A percentile compares a stretch with the other conserved stretches of the same genome.
Evolutionary conservation across 2,797 vertebrate genomes (phyloP).

Genomic region (Fistularia commersonii): DNA sequence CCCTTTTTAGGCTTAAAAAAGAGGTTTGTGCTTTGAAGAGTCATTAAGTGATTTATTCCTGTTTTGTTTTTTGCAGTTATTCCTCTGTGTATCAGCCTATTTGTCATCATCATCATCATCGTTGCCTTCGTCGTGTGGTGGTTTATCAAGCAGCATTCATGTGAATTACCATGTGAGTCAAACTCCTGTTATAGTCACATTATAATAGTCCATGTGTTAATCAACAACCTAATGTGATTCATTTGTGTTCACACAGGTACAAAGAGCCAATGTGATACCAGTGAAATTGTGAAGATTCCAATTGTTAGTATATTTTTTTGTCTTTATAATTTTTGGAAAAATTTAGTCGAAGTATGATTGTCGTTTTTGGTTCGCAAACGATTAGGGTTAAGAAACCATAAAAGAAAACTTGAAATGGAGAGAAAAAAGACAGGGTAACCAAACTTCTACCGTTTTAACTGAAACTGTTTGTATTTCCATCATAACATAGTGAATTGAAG

Average conservation of each 20-base stretch:
- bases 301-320: conserved; percentile 65
- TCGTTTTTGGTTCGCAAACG: background rate
- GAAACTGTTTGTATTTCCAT: too few relatives aligned
- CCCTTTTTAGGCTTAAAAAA: too few relatives aligned
- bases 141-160: conserved; percentile 37
- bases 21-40: background rate
- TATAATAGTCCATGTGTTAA: background rate
- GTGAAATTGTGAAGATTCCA: conserved; percentile 74
- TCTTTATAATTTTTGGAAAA: background rate
- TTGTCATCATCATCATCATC: background rate
- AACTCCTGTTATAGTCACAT: background rate
- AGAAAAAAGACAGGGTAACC: too few relatives aligned
- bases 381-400: background rate
- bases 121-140: conserved; percentile 30
- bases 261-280: conserved; percentile 45
- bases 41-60: background rate
- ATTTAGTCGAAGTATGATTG: too few relatives aligned
- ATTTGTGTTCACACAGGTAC: conserved; percentile 37
- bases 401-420: too few relatives aligned
- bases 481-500: too few relatives aligned
- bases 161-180: conserved; percentile 60
- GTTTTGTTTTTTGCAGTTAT: conserved; percentile 28
- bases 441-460: too few relatives aligned
- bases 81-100: conserved; percentile 20
- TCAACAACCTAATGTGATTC: background rate